phyloP scores from a whole-genome alignment of 2,113 vertebrate genomes.

The Urocitellus parryii region DNA sequence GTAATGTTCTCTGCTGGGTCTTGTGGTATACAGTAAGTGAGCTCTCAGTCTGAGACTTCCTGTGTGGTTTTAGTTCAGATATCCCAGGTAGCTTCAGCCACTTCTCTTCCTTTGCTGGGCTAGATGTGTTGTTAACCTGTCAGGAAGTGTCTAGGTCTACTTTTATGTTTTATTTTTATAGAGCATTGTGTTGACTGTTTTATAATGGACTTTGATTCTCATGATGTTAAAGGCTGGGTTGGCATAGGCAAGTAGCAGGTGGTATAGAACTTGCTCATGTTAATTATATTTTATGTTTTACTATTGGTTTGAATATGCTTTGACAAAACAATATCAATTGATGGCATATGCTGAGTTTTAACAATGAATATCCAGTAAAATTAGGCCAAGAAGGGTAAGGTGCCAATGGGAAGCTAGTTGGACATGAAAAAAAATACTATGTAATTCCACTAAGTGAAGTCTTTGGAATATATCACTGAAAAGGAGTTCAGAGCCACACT shows the following conservation, averaged over 20 bases:
- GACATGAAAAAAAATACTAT: background rate
- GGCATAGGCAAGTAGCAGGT: background rate
- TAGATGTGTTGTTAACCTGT: conserved; percentile 11
- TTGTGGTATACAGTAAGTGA: background rate
- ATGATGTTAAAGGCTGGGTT: background rate
- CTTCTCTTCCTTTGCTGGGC: background rate
- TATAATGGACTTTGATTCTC: background rate
- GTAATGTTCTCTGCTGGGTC: too few species aligned
- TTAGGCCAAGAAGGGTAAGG: background rate
- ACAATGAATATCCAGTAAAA: background rate
- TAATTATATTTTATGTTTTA: background rate
- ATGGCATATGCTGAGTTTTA: background rate
- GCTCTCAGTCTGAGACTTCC: background rate
- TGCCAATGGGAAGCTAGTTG: background rate
- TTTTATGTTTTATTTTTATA: conserved; percentile 38
- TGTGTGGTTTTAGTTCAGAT: conserved; percentile 50
- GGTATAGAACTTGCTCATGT: background rate
- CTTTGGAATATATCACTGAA: background rate
- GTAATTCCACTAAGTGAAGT: background rate
- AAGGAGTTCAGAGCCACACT: background rate
- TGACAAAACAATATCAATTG: background rate
- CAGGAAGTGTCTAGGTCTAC: conserved; percentile 33
- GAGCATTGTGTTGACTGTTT: background rate
- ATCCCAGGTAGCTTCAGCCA: background rate
- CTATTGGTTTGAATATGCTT: background rate